These are phyloP conservation scores for Leptonema lineaticorne DNA, from an alignment of 1,140 invertebrate genomes.

Conservation along the genomic window DNA sequence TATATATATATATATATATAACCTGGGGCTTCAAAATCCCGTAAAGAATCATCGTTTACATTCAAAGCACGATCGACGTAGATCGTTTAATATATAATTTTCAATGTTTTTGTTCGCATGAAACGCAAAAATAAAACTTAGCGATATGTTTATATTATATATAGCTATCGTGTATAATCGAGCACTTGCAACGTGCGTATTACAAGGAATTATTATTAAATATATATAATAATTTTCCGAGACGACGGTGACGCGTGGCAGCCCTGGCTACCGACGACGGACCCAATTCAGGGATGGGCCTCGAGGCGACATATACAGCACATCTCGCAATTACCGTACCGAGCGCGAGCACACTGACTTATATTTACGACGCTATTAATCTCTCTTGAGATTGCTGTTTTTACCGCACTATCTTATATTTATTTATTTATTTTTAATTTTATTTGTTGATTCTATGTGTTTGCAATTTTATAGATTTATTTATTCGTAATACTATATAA, in stretches of 20 bases:
- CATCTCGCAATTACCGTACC: not conserved
- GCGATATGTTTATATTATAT: slow-evolving; percentile 11
- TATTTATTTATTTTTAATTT: too few relatives aligned
- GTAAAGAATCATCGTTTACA: not conserved
- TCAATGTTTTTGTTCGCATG: not conserved
- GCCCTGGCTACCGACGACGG: not conserved
- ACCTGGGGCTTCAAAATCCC: not conserved
- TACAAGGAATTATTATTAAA: too few relatives aligned
- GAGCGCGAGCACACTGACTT: not conserved
- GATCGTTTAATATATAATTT: slow-evolving; percentile 1
- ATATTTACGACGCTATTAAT: too few relatives aligned
- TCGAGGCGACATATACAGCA: not conserved
- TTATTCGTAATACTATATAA: too few relatives aligned
- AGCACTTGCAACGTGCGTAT: slow-evolving; percentile 8
- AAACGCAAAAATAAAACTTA: too few relatives aligned
- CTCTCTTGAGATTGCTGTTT: too few relatives aligned
- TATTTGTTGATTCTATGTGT: too few relatives aligned
- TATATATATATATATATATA: not conserved
- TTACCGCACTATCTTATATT: too few relatives aligned
- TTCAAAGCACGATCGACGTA: not conserved
- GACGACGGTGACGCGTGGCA: not conserved
- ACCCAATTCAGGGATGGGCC: not conserved
- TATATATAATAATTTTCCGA: too few relatives aligned
- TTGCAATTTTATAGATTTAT: too few relatives aligned
- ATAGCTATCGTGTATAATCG: too few relatives aligned